A percentile compares a stretch with the other conserved stretches of the same genome.
These are phyloP conservation scores for Drosophila ananassae DNA, from an alignment of 1,140 invertebrate species.

Conservation along the genomic window DNA sequence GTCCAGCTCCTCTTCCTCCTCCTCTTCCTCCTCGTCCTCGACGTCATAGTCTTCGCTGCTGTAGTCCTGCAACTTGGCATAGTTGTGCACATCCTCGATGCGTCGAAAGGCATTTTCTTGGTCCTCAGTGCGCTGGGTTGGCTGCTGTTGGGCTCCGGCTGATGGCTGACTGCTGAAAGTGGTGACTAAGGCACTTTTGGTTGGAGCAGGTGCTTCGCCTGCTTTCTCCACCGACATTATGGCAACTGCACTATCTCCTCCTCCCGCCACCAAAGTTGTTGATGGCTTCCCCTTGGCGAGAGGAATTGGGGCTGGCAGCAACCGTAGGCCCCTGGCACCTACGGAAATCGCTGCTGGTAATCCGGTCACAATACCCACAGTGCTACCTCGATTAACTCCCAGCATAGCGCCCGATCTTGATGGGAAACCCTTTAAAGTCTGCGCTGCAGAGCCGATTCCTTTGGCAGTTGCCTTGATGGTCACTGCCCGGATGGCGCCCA, in stretches of 20 bases:
- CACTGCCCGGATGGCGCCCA: neutral
- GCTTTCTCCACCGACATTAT: slow-evolving; percentile 9
- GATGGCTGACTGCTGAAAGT: neutral
- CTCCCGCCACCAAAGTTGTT: neutral
- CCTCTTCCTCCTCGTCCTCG: slow-evolving; percentile 55
- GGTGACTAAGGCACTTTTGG: slow-evolving; percentile 59
- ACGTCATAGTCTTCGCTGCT: slow-evolving; percentile 63
- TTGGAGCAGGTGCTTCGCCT: slow-evolving; percentile 14
- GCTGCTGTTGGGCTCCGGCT: slow-evolving; percentile 22
- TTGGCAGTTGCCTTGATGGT: neutral
- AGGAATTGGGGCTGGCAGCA: slow-evolving; percentile 18
- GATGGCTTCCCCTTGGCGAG: slow-evolving; percentile 1
- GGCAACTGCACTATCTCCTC: neutral
- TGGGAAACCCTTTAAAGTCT: neutral
- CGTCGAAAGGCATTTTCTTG: slow-evolving; percentile 83
- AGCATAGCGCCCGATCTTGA: neutral
- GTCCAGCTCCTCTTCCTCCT: slow-evolving; percentile 30
- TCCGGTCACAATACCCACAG: neutral
- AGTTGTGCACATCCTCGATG: slow-evolving; percentile 83
- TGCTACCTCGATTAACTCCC: neutral
- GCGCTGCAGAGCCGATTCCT: neutral
- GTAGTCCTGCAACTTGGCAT: slow-evolving; percentile 70
- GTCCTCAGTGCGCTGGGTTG: slow-evolving; percentile 72
- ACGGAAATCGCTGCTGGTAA: neutral
- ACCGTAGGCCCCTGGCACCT: slow-evolving; percentile 3